Evolutionary conservation across 2,797 vertebrate genomes (phyloP), one percentile per base, ranked within the genome.

Genomic region (Cyclopterus lumpus): DNA sequence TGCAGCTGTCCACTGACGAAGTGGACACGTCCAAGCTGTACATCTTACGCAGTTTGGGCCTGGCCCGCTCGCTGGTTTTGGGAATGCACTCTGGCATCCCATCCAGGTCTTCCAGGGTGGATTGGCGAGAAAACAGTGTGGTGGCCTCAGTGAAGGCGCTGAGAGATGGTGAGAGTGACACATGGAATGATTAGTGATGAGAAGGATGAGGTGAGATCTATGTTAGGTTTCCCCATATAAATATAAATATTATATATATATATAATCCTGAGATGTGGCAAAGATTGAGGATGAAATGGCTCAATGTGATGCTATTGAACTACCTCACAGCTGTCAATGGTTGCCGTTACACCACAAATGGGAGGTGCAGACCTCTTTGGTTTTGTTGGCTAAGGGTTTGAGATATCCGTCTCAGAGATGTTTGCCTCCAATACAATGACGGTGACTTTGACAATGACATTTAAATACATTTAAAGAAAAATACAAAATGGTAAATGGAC

Each of bases 91-190:
- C 96, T 78, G 96, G 95, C 94, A 96, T 96, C 85, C 95, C 96
- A 80, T 99, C 98, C 91, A 99, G 95, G 93, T 99, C 97, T 91
- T 99, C 98, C 95, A 99, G 95, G 53, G 98, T 99, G 94, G 97
- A 99, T 91, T 99, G 97, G 88, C 97, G 97, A 85, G 98, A 99
- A 89, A 99, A 96, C 91, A 99, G 95, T 89, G 96, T 97, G 95
- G 98, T 99, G 94, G 97, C 97, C 89, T 99, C 98, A 74, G 98
- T 99, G 95, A 93, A 96, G 93, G 94, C 97, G 88, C 98, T 99
- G 97, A 95, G 93, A 95, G 94, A 91, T 42, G 81, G 93, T 93
- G 69, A 83, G 85, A 86, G 81, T 77, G 80, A 84, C 57, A 78
- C 67, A 74, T 79, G 82, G 32, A 22, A 71, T 77, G 83, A 79